Evolutionary conservation across 2,797 vertebrate genomes (phyloP), one percentile per base, ranked within the genome.

Genomic region (Amblyraja radiata): DNA sequence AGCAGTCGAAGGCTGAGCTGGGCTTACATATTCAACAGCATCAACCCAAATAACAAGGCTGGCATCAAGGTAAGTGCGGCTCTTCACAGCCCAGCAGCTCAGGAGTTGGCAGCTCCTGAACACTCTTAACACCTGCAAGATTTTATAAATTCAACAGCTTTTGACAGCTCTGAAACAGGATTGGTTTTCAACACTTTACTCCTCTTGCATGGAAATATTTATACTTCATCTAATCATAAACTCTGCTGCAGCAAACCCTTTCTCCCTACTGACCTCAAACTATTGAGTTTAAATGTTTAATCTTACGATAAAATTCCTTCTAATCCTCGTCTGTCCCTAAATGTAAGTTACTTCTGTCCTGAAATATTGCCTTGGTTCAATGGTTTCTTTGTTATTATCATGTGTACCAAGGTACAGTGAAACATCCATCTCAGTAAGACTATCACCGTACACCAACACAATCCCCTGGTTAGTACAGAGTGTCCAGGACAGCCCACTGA

Each of bases 21-120:
- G n/a, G 61, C 6, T 86, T 86, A 16, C 58, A 65, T 86, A 86
- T 86, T 86, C 83, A 86, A n/a, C 61, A 86, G 83, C 65, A 32
- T 86, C 83, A 86, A 65, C 14, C 16, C 32, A 32, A 65, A 36
- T 88, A 36, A 68, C 14, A 36, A 68, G 84, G 16, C 1, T 65
- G 84, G 61, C 84, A 18, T 36, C 84, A 88, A 88, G n/a, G 84
- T 65, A 65, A 18, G 6, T 63, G 16, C 63, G 32, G 21, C 61
- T 32, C 61, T 88, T n/a, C 68, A 74, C 71, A 23, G 73, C 21
- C 71, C 71, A 54, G 39, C 36, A 91, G 21, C 23, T 23, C 21
- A 71, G 32, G 32, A 46, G 18, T 18, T 73, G 58, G 14, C 58
- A 86, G 58, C 5, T 86, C 68, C 84, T 8, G n/a, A 88, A 88